phyloP scores from a whole-genome alignment of 1,140 invertebrate genomes.

The Triops longicaudatus region DNA sequence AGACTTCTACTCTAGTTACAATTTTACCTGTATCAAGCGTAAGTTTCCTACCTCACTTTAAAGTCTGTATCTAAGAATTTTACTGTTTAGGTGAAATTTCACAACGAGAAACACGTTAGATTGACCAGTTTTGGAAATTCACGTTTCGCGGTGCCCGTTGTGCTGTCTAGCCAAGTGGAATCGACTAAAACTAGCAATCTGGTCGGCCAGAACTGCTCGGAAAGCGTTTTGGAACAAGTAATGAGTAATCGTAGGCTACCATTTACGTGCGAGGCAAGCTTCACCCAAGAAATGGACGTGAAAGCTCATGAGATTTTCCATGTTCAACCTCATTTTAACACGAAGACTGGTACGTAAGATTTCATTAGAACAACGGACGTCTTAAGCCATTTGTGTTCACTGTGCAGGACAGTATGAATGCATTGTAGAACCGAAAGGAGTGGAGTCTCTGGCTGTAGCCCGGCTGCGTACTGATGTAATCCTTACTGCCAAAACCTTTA shows the following conservation, averaged over 20 bases:
- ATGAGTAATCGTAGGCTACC: slow-evolving; percentile 10
- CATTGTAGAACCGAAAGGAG: slow-evolving; percentile 23
- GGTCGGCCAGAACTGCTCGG: slow-evolving; percentile 23
- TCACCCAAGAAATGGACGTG: slow-evolving; percentile 22
- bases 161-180: slow-evolving; percentile 16
- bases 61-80: background rate
- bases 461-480: slow-evolving; percentile 23
- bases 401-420: slow-evolving; percentile 23
- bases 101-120: slow-evolving; percentile 12
- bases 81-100: slow-evolving; percentile 3
- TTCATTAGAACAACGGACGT: background rate
- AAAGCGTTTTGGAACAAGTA: slow-evolving; percentile 18
- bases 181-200: slow-evolving; percentile 18
- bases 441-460: background rate
- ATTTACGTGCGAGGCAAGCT: slow-evolving; percentile 19
- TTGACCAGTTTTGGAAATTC: background rate
- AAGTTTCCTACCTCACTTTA: background rate
- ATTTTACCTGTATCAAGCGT: background rate
- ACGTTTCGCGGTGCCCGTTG: background rate
- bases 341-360: background rate
- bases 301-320: slow-evolving; percentile 26
- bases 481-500: slow-evolving; percentile 17
- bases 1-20: background rate
- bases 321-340: slow-evolving; percentile 20
- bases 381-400: background rate